Evolutionary conservation across 2,113 vertebrate species (phyloP).

Genomic region (Tinamus guttatus): DNA sequence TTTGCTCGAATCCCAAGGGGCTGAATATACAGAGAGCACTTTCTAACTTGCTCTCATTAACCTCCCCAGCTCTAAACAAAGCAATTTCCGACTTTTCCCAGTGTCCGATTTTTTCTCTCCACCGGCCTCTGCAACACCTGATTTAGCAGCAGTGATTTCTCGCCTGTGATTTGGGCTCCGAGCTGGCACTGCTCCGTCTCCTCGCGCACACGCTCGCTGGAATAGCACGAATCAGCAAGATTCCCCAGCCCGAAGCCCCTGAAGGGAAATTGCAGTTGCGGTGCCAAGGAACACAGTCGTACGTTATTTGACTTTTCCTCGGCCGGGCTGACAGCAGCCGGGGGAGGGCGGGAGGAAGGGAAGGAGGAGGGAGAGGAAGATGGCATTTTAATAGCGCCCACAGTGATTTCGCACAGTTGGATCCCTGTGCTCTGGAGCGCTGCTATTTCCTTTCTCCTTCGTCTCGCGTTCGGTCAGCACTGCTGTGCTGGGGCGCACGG

Average conservation of each 20-base stretch:
- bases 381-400: conserved; percentile 74
- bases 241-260: conserved; percentile 75
- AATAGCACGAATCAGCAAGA: conserved; percentile 74
- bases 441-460: conserved; percentile 53
- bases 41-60: conserved; percentile 66
- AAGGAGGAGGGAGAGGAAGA: conserved; percentile 57
- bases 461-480: not conserved
- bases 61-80: conserved; percentile 53
- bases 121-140: conserved; percentile 56
- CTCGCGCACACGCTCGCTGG: conserved; percentile 48
- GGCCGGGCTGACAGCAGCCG: conserved; percentile 68
- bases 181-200: conserved; percentile 56
- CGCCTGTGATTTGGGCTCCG: conserved; percentile 52
- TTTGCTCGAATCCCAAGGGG: conserved; percentile 36
- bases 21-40: conserved; percentile 43
- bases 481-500: not conserved
- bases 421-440: conserved; percentile 28
- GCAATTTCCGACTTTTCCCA: conserved; percentile 26
- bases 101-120: conserved; percentile 17
- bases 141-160: conserved; percentile 61
- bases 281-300: conserved; percentile 81
- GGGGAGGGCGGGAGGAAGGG: conserved; percentile 34
- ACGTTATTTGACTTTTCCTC: conserved; percentile 76
- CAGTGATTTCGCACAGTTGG: conserved; percentile 65
- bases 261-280: conserved; percentile 72